These are phyloP conservation scores for Amblyteles armatorius DNA, from an alignment of 2,888 invertebrate genomes.

Conservation along the genomic window DNA sequence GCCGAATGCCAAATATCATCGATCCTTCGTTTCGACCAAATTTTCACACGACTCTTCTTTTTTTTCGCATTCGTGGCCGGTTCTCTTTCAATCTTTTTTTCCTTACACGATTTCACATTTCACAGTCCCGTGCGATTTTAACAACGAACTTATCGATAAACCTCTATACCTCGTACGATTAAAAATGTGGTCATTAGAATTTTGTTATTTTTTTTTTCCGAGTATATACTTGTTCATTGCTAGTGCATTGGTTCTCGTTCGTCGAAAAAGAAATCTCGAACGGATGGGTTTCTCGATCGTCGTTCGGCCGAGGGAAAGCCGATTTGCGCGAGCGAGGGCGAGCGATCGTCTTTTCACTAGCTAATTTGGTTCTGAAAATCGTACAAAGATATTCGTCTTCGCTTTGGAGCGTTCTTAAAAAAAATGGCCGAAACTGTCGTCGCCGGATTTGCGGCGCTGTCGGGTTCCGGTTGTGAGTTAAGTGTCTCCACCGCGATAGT, in stretches of 20 bases:
- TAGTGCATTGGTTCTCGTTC: conserved; percentile 26
- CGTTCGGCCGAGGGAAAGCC: neutral
- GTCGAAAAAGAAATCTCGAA: conserved; percentile 1
- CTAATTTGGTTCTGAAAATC: conserved; percentile 5
- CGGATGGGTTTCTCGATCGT: conserved; percentile 1
- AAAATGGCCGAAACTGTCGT: conserved; percentile 8
- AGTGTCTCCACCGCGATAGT: conserved; percentile 72
- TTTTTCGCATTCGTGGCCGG: neutral
- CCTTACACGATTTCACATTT: conserved; percentile 23
- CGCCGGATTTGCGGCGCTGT: neutral
- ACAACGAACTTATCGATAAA: conserved; percentile 15
- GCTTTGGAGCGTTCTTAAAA: neutral
- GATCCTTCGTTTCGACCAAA: neutral
- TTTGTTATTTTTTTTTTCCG: neutral
- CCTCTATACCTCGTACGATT: neutral
- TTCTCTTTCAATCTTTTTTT: conserved; percentile 2
- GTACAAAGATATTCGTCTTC: neutral
- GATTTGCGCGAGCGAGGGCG: neutral
- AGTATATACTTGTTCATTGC: conserved; percentile 15
- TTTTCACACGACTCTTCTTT: neutral
- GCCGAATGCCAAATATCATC: neutral
- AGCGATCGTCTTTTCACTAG: neutral
- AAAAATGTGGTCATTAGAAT: conserved; percentile 23
- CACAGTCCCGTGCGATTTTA: conserved; percentile 25
- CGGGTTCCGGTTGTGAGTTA: conserved; percentile 6